A percentile compares a stretch with the other conserved stretches of the same genome.
phyloP scores from a whole-genome alignment of 2,113 vertebrate genomes.

The Dryoscopus gambensis region DNA sequence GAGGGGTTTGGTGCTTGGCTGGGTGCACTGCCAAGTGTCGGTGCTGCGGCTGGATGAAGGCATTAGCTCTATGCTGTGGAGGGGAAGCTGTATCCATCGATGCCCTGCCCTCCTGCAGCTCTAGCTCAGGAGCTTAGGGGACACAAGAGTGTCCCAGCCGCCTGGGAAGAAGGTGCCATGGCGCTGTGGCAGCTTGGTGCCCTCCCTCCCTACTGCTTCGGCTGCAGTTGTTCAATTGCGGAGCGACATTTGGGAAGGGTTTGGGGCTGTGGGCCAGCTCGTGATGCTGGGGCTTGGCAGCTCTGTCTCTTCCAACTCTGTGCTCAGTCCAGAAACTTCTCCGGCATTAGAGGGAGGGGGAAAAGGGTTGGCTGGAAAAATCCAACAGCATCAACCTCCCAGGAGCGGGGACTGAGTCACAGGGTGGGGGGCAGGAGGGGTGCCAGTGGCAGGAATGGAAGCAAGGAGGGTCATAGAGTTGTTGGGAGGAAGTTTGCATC shows the following conservation, averaged over 20 bases:
- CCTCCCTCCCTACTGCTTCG: neutral
- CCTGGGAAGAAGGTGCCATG: neutral
- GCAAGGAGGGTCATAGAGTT: neutral
- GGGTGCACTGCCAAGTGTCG: accelerated
- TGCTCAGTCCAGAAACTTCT: slow-evolving; percentile 15
- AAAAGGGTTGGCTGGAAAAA: slow-evolving; percentile 36
- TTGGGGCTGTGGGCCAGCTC: neutral
- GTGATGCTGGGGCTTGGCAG: slow-evolving; percentile 33
- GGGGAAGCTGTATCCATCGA: neutral
- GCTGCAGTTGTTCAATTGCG: neutral
- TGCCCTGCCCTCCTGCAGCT: neutral
- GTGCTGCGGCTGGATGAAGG: neutral
- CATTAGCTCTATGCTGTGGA: accelerated
- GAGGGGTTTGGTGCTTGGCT: neutral
- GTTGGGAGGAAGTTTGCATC: neutral
- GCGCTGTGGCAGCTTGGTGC: neutral
- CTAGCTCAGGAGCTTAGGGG: neutral
- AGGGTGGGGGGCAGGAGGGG: neutral
- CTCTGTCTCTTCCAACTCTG: neutral
- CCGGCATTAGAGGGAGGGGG: slow-evolving; percentile 12
- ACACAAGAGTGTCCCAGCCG: neutral
- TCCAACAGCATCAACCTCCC: neutral
- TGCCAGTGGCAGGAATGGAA: neutral
- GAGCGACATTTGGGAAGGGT: neutral
- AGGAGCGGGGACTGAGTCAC: neutral